Base-by-base conservation (phyloP, 2,797 vertebrate species). In the Pantherophis alleghaniensis region DNA sequence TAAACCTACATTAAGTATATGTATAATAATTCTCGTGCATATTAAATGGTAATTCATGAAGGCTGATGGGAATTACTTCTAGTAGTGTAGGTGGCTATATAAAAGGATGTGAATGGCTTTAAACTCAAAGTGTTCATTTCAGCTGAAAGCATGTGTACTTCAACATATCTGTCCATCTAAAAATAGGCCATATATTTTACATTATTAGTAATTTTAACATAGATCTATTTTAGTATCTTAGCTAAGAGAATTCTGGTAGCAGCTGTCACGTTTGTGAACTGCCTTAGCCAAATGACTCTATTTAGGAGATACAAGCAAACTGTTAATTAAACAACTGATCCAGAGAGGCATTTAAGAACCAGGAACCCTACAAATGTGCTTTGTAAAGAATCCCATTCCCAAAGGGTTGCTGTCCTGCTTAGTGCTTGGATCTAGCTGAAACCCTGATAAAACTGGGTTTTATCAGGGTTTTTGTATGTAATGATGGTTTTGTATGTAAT, bases 11-110 rank as follows among this genome's bases (percentile, higher is more conserved):
- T 94, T 79, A 42, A 95, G 92, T 92, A 96, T 94, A 37, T 28
- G 14, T 53, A 61, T 74, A 92, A 87, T 94, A 94, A 91, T 93
- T 94, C 96, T 95, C 4, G 22, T 96, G 95, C 93, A 93, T 91
- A 94, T 97, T 96, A 95, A 96, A 96, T 96, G 95, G 96, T 88
- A 95, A 95, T 96, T 94, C 92, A 95, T 92, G 69, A 91, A 90
- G 86, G 28, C 94, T 90, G 2, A 91, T 95, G 92, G 92, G 59
- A 95, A 89, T 96, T 96, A 61, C 79, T 95, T 95, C 94, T 95
- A 57, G 91, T 94, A 93, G n/a, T 95, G 92, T 89, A 94, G 56
- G 88, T 93, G 53, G 79, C 63, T 89, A 87, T 83, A 13, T 79
- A 95, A 61, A 55, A 74, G 94, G 93, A 94, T 91, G 1, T 74